Base-by-base conservation (phyloP, 1,140 invertebrate species). In the Magallana angulata region DNA sequence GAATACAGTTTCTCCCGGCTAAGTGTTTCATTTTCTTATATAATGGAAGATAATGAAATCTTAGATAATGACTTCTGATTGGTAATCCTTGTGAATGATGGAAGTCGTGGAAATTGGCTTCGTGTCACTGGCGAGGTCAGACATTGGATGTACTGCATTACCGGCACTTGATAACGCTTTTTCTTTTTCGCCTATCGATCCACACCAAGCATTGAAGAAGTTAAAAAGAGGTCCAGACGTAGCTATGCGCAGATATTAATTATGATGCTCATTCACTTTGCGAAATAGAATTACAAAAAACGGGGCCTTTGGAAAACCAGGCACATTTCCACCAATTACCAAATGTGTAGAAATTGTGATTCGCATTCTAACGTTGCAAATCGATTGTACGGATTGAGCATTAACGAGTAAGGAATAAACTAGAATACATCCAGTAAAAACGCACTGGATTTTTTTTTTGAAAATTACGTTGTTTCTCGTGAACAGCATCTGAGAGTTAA, bases 401-500 rank as follows among this genome's bases (percentile, higher is more conserved):
- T 76, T 76, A 76, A 76, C 24, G 68, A 76, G 68, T 11, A 30
- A 76, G 68, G 36, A 76, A 36, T 76, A 30, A 76, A 76, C 24
- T 76, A 30, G 24, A 11, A 76, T 76, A 76, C 68, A 76, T 76
- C 24, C 24, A 76, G 68, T 76, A 30, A 76, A 76, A 76, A 76
- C 68, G 24, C 24, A 76, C 68, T 76, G 18, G 24, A n/a, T 48
- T 48, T 48, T 48, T 48, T 48, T 48, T 76, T 76, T 76, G 68
- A 76, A 76, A 76, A 76, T 76, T 76, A 76, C 68, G 18, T 76
- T 76, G 68, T 76, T 76, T 76, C 68, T 76, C 60, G n/a, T 12
- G n/a, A 62, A 62, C 60, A 62, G 12, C 8, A 62, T 62, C n/a
- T 62, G 18, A 30, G 68, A 30, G 68, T 76, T 76, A 76, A 76